Percentiles rank a stretch among this genome's conserved stretches.
phyloP scores from a whole-genome alignment of 2,888 invertebrate species.

The Pseudococcus jackbeardsleyi region DNA sequence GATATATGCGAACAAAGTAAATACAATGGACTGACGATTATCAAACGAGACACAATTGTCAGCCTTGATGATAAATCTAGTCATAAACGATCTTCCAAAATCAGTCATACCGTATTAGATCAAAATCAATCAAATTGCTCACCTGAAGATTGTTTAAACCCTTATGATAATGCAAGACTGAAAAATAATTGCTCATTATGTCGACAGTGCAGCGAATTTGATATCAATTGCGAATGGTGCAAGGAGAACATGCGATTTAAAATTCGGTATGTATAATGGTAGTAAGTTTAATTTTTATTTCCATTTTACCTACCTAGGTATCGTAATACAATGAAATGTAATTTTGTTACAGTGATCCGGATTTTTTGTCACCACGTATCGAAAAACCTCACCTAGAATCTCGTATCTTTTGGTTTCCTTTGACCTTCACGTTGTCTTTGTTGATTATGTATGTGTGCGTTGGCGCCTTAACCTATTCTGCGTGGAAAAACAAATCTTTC shows the following conservation, averaged over 20 bases:
- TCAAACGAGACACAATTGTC: slow-evolving; percentile 59
- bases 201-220: slow-evolving; percentile 47
- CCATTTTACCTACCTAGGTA: too few relatives aligned
- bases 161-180: slow-evolving; percentile 45
- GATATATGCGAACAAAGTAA: not conserved
- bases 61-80: slow-evolving; percentile 26
- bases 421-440: slow-evolving; percentile 42
- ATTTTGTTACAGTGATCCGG: slow-evolving; percentile 26
- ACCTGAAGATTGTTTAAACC: slow-evolving; percentile 16
- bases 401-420: slow-evolving; percentile 45
- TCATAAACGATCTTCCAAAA: slow-evolving; percentile 17
- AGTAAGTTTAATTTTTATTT: not conserved
- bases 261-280: slow-evolving; percentile 41
- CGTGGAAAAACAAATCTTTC: slow-evolving; percentile 61
- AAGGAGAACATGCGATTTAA: slow-evolving; percentile 48
- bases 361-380: not conserved
- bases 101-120: slow-evolving; percentile 46
- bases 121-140: not conserved
- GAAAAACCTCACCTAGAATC: slow-evolving; percentile 27
- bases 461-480: slow-evolving; percentile 57
- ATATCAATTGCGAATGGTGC: slow-evolving; percentile 60
- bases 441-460: slow-evolving; percentile 53
- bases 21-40: slow-evolving; percentile 31
- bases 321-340: too few relatives aligned
- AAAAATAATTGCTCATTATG: slow-evolving; percentile 52